Percentiles rank a stretch among this genome's conserved stretches.
Evolutionary conservation across 2,888 invertebrate genomes (phyloP).

Genomic region (Geophilus truncorum): DNA sequence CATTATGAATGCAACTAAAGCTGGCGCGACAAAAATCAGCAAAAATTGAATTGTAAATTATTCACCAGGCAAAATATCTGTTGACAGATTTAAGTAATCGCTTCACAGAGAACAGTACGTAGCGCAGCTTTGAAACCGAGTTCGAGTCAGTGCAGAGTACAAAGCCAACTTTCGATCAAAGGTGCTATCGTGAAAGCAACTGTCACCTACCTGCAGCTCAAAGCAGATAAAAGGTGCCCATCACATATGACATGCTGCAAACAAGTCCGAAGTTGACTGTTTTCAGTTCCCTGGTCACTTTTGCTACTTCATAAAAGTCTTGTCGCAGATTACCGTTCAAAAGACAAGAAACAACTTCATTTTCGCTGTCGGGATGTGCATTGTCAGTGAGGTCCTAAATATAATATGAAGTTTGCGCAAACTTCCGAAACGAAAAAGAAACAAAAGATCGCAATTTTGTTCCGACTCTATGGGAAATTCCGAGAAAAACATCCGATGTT

Average conservation of each 20-base stretch:
- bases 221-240: not conserved
- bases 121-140: not conserved
- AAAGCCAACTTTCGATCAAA: slow-evolving; percentile 8
- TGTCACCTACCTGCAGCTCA: not conserved
- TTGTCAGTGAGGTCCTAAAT: no score
- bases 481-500: no score
- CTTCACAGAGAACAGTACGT: not conserved
- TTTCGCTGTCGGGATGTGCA: not conserved
- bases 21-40: no score
- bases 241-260: not conserved
- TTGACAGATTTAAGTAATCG: not conserved
- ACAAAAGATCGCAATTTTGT: no score
- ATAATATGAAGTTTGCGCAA: no score
- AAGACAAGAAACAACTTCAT: not conserved
- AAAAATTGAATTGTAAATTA: no score
- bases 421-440: no score
- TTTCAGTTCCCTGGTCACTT: not conserved
- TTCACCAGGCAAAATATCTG: not conserved
- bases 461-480: no score
- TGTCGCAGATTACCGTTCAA: not conserved
- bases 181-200: slow-evolving; percentile 6
- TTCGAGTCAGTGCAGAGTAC: not conserved
- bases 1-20: no score
- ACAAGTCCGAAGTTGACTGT: not conserved
- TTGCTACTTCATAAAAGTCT: not conserved